Percentiles rank a stretch among this genome's conserved stretches.
These are phyloP conservation scores for Petrosia ficiformis DNA, from an alignment of 37 sponge, comb jelly and placozoan species.

Conservation along the genomic window DNA sequence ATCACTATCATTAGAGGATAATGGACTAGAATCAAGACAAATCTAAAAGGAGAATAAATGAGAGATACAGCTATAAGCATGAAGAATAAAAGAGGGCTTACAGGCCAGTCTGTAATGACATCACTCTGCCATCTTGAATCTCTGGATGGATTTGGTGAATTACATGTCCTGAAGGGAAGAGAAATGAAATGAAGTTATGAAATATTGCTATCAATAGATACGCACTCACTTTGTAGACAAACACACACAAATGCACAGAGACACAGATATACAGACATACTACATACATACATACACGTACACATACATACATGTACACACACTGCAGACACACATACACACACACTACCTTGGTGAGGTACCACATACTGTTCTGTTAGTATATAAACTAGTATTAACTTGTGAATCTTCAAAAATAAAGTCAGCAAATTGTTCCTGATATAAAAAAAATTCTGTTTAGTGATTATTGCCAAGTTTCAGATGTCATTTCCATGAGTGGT, in stretches of 20 bases:
- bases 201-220: no score
- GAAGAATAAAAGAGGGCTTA: conserved; percentile 7
- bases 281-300: no score
- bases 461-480: no score
- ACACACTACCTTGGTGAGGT: conserved; percentile 44
- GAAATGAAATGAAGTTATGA: background rate
- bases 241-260: no score
- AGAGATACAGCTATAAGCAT: background rate
- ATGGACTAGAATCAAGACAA: background rate
- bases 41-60: background rate
- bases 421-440: no score
- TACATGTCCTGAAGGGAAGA: background rate
- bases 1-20: no score
- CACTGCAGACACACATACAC: no score
- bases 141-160: background rate
- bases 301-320: no score
- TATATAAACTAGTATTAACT: background rate
- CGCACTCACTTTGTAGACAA: no score
- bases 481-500: no score
- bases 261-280: no score
- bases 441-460: no score
- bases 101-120: conserved; percentile 52
- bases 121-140: conserved; percentile 14
- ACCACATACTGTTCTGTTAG: conserved; percentile 55
- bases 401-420: background rate